Percentiles rank a stretch among this genome's conserved stretches.
Evolutionary conservation across 2,888 invertebrate genomes (phyloP).

Genomic region (Amblyjoppa fuscipennis): DNA sequence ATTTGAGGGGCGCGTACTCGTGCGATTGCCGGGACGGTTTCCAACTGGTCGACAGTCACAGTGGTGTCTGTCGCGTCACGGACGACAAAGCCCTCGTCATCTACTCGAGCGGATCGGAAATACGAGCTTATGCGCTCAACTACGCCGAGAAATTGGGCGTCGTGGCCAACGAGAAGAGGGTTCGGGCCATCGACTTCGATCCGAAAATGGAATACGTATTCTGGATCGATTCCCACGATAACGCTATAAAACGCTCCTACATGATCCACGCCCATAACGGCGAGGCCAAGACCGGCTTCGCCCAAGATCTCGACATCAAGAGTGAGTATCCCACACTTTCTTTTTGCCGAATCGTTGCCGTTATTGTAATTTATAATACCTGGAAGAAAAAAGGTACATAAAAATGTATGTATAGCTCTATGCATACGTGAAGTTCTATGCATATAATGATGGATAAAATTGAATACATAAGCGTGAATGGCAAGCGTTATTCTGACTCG

Average conservation of each 20-base stretch:
- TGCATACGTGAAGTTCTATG: no score
- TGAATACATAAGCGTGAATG: no score
- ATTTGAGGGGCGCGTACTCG: conserved; percentile 95
- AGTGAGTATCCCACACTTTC: conserved; percentile 75
- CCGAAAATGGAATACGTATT: conserved; percentile 94
- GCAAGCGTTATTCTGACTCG: no score
- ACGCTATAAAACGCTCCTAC: conserved; percentile 96
- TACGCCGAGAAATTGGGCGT: conserved; percentile 91
- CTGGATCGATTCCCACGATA: conserved; percentile 97
- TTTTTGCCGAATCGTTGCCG: background rate
- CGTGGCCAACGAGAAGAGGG: conserved; percentile 93
- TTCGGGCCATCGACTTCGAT: conserved; percentile 97
- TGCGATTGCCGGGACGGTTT: conserved; percentile 96
- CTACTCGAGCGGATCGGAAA: conserved; percentile 94
- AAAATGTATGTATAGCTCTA: background rate
- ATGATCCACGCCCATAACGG: conserved; percentile 93
- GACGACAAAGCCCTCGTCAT: conserved; percentile 89
- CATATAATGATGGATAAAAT: no score
- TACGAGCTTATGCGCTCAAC: conserved; percentile 90
- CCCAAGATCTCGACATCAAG: conserved; percentile 95
- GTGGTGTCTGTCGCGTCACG: conserved; percentile 94
- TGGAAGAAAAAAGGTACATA: background rate
- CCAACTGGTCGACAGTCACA: conserved; percentile 90
- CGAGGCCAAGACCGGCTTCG: conserved; percentile 92
- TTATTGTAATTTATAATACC: background rate